Percentiles rank a stretch among this genome's conserved stretches.
Conservation (phyloP, 2,113 vertebrate genomes). For the Ctenodactylus gundi region DNA sequence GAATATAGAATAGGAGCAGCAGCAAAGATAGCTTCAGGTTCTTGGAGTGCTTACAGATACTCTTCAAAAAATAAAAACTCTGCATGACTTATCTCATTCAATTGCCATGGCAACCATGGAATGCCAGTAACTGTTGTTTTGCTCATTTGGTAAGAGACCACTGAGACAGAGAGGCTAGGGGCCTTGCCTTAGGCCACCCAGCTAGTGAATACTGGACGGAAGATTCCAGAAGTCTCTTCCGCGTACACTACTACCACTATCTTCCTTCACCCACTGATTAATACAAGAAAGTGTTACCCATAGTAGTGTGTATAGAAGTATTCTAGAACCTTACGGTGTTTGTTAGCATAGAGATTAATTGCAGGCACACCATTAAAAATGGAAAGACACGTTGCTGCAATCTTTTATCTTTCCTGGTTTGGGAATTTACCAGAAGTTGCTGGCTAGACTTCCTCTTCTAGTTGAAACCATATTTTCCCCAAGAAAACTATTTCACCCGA, state of each 20-base stretch:
- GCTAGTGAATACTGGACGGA: too few species aligned
- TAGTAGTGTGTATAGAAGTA: background rate
- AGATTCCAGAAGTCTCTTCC: too few species aligned
- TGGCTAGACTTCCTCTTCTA: background rate
- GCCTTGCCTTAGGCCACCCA: background rate
- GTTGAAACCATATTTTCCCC: background rate
- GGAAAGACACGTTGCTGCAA: background rate
- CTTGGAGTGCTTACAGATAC: background rate
- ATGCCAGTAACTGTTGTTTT: background rate
- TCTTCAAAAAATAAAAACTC: background rate
- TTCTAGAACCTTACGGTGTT: background rate
- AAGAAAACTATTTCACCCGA: background rate
- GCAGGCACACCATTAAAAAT: background rate
- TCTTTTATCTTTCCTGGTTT: background rate
- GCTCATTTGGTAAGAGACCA: background rate
- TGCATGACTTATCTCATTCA: background rate
- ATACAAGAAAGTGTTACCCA: background rate
- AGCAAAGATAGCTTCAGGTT: background rate
- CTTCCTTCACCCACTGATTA: background rate
- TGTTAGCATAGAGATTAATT: background rate
- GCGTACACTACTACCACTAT: fast-evolving
- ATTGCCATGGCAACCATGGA: background rate
- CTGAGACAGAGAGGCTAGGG: background rate
- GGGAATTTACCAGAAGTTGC: background rate
- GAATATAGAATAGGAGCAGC: background rate